phyloP scores from a whole-genome alignment of 1,140 invertebrate species.

The Hirudo medicinalis region DNA sequence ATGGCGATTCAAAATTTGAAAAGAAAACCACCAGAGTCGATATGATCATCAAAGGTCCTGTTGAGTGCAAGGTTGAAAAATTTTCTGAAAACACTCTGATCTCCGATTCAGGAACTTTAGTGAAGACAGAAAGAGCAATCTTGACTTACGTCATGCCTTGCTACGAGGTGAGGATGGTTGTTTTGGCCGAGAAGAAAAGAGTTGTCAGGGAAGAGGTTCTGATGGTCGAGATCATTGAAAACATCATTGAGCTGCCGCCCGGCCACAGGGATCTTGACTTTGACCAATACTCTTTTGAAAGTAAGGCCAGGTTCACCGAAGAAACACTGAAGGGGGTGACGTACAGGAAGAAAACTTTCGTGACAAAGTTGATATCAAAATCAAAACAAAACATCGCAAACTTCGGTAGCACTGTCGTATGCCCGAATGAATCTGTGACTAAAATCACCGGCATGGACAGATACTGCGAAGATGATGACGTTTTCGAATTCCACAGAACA shows the following conservation, averaged over 20 bases:
- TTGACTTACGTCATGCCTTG: neutral
- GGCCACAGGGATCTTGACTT: neutral
- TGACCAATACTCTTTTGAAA: neutral
- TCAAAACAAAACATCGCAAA: neutral
- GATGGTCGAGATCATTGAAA: conserved; percentile 13
- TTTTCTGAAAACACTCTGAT: neutral
- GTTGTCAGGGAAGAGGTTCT: conserved; percentile 4
- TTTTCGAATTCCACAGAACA: neutral
- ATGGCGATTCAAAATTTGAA: conserved; percentile 1
- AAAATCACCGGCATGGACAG: neutral
- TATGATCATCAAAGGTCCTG: neutral
- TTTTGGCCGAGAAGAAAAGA: neutral
- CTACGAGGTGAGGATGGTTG: neutral
- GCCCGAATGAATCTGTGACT: neutral
- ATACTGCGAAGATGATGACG: neutral
- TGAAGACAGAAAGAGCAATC: neutral
- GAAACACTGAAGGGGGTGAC: neutral
- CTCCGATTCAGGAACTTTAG: neutral
- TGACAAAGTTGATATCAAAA: neutral
- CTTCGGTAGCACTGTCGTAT: neutral
- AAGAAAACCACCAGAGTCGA: neutral
- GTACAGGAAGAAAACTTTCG: neutral
- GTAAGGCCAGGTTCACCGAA: neutral
- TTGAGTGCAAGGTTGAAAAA: neutral
- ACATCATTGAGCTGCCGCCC: conserved; percentile 13